Percentiles rank a stretch among this genome's conserved stretches.
Evolutionary conservation across 2,888 invertebrate genomes (phyloP).

Genomic region (Arrhopalites spinosus): DNA sequence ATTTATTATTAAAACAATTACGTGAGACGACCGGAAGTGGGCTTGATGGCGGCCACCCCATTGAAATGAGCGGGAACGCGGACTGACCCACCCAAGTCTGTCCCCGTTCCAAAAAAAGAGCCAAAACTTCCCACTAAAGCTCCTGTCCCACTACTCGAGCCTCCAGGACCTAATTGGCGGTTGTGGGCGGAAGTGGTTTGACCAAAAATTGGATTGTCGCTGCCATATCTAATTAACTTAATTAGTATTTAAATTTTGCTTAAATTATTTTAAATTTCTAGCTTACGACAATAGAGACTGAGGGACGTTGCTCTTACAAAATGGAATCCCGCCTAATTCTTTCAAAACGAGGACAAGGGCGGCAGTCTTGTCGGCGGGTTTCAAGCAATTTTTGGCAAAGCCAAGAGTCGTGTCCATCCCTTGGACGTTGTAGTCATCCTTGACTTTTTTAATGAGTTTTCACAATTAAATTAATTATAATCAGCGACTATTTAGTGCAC

Average conservation of each 20-base stretch:
- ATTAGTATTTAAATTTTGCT: neutral
- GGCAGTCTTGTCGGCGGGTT: conserved; percentile 56
- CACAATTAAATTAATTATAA: neutral
- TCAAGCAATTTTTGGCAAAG: conserved; percentile 57
- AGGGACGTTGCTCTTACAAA: conserved; percentile 60
- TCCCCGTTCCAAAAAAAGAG: conserved; percentile 58
- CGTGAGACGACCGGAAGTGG: conserved; percentile 47
- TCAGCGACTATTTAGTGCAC: conserved; percentile 50
- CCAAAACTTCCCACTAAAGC: conserved; percentile 58
- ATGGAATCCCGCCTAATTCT: conserved; percentile 53
- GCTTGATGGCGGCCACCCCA: conserved; percentile 50
- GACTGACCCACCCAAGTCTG: conserved; percentile 45
- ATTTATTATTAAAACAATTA: conserved; percentile 16
- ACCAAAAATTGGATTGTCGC: conserved; percentile 55
- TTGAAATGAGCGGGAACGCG: conserved; percentile 53
- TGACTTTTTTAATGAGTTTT: conserved; percentile 45
- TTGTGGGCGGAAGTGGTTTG: conserved; percentile 56
- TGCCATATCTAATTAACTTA: conserved; percentile 38
- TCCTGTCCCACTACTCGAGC: conserved; percentile 48
- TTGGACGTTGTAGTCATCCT: conserved; percentile 58
- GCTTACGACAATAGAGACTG: conserved; percentile 57
- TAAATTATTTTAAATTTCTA: conserved; percentile 55
- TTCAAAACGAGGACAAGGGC: conserved; percentile 47
- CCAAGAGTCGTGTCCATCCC: conserved; percentile 59
- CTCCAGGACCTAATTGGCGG: conserved; percentile 48